A percentile compares a stretch with the other conserved stretches of the same genome.
Conservation (phyloP, 2,888 invertebrate genomes). For the Arrhopalites spinosus region DNA sequence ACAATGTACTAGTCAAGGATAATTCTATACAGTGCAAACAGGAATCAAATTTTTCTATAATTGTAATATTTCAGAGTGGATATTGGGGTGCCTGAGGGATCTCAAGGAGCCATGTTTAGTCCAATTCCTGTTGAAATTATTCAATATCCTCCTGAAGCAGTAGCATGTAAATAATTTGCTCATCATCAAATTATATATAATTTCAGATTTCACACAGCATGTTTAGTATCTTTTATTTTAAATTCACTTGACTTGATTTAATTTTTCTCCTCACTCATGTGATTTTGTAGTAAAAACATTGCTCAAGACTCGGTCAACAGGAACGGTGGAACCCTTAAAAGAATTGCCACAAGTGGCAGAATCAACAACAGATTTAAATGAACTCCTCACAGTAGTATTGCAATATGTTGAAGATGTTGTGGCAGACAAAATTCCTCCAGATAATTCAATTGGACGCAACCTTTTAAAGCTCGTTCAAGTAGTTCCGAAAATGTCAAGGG, state of each 20-base stretch:
- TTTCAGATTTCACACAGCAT: not conserved
- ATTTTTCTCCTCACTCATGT: conserved; percentile 9
- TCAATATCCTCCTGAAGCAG: conserved; percentile 87
- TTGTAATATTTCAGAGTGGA: conserved; percentile 68
- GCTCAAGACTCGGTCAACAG: conserved; percentile 76
- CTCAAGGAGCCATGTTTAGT: conserved; percentile 94
- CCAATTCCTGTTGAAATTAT: conserved; percentile 87
- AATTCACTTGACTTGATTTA: not conserved
- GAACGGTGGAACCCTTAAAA: conserved; percentile 71
- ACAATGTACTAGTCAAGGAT: too few species aligned
- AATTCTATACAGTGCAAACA: not conserved
- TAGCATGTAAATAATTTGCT: conserved; percentile 63
- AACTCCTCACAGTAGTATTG: conserved; percentile 74
- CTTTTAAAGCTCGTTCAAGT: conserved; percentile 88
- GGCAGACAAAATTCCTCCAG: conserved; percentile 72
- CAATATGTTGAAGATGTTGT: conserved; percentile 92
- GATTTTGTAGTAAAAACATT: conserved; percentile 72
- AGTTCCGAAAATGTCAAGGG: conserved; percentile 86
- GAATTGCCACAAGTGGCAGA: conserved; percentile 80
- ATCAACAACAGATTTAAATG: conserved; percentile 77
- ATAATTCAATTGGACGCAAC: conserved; percentile 87
- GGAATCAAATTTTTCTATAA: not conserved
- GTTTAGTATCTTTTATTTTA: conserved; percentile 26
- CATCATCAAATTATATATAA: not conserved
- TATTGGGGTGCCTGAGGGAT: conserved; percentile 91